phyloP scores from a whole-genome alignment of 2,797 vertebrate species.

The Amphiprion clarkii region DNA sequence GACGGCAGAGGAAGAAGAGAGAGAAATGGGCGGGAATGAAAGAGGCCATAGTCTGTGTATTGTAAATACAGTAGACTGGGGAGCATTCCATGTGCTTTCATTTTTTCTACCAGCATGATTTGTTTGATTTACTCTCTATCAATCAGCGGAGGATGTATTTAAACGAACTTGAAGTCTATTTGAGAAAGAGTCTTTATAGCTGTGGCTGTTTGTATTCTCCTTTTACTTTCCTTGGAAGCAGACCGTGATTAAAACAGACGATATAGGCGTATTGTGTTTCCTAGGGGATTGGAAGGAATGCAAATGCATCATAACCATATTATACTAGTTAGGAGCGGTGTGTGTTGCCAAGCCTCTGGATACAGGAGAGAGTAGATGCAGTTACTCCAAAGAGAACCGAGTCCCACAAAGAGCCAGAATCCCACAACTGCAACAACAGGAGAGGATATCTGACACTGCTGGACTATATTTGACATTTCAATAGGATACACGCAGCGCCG shows the following conservation, averaged over 20 bases:
- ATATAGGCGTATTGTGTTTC: constrained; percentile 84
- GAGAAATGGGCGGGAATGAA: constrained; percentile 40
- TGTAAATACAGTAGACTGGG: constrained; percentile 62
- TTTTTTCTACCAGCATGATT: constrained; percentile 65
- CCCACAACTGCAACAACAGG: constrained; percentile 67
- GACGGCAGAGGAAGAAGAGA: constrained; percentile 16
- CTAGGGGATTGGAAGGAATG: constrained; percentile 81
- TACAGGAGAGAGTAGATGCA: constrained; percentile 62
- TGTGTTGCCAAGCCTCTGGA: constrained; percentile 74
- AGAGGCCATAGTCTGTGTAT: constrained; percentile 43
- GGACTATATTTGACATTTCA: constrained; percentile 76
- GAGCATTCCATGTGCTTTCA: constrained; percentile 45
- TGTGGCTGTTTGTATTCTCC: constrained; percentile 78
- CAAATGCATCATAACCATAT: constrained; percentile 86
- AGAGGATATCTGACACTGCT: constrained; percentile 72
- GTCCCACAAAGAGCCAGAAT: constrained; percentile 54
- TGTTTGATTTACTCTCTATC: constrained; percentile 77
- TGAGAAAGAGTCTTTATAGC: constrained; percentile 71
- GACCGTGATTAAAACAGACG: constrained; percentile 82
- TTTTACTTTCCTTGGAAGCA: constrained; percentile 80
- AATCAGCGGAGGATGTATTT: constrained; percentile 73
- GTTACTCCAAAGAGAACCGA: constrained; percentile 52
- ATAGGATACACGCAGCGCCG: constrained; percentile 46
- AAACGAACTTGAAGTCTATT: constrained; percentile 75
- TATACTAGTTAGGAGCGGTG: constrained; percentile 77